Evolutionary conservation across 2,888 invertebrate genomes (phyloP), one percentile per base, ranked within the genome.

Genomic region (Chironomus tentans): DNA sequence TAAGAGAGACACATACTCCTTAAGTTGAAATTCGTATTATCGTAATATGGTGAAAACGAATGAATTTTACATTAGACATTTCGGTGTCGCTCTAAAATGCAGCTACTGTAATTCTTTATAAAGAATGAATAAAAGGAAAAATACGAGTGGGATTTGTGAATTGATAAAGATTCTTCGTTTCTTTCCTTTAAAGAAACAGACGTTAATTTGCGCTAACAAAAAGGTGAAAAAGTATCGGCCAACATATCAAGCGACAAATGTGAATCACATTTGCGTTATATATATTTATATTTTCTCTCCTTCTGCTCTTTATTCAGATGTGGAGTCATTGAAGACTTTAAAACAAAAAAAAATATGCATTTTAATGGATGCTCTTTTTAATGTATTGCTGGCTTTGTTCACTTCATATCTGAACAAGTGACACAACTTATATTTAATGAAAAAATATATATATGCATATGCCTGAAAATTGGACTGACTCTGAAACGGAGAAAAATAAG

Each of bases 11-110:
- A 62, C 15, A 18, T n/a, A n/a, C 50, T 50, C 50, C 15, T 50
- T 50, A 50, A 15, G 50, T 50, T 50, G 50, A 15, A n/a, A 13
- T n/a, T 13, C 12, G 50, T 50, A 38, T 50, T 50, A 50, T 50
- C 50, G 50, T 50, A 61, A 21, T 24, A 47, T 15, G 12, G 18
- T 56, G 65, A 62, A 28, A 46, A 61, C 18, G 46, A 73, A 65
- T 73, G 61, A 72, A 72, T 56, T 72, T 56, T 48, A 28, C 72
- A 72, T 72, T 73, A 73, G 73, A 73, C 73, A 73, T 46, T 65
- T 18, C 21, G 62, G 65, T 73, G 73, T 65, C 65, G 73, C 24
- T 73, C 72, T 28, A 22, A 38, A 72, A 72, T 72, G 7, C 73
- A 24, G 73, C 73, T 73, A 73, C 73, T 73, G 73, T 73, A 56